phyloP scores from a whole-genome alignment of 2,888 invertebrate genomes.

The Cinara cedri region DNA sequence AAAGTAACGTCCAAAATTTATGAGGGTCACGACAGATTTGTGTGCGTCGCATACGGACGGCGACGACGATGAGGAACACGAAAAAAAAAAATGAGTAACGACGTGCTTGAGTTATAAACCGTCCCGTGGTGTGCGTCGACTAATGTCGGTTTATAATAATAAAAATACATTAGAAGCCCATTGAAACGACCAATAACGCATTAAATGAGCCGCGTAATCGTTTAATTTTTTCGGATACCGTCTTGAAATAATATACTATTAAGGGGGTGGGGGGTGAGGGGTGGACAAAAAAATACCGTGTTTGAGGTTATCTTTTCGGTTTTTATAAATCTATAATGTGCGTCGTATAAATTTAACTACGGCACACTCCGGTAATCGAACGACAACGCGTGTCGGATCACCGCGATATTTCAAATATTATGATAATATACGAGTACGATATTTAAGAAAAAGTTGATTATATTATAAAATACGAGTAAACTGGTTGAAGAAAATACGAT shows the following conservation, averaged over 20 bases:
- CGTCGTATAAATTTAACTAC: no score
- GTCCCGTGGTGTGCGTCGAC: background rate
- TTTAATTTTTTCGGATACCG: conserved; percentile 1
- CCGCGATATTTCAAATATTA: no score
- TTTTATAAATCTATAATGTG: background rate
- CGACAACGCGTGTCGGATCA: background rate
- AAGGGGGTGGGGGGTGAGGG: background rate
- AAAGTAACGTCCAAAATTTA: conserved; percentile 29
- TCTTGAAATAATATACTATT: background rate
- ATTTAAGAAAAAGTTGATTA: conserved; percentile 1
- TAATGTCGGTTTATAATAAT: conserved; percentile 7
- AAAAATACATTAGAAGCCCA: conserved; percentile 18
- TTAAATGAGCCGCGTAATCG: conserved; percentile 37
- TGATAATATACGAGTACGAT: no score
- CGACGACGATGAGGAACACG: background rate
- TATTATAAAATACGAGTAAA: background rate
- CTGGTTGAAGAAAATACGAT: conserved; percentile 20
- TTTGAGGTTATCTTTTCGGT: background rate
- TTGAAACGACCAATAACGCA: conserved; percentile 32
- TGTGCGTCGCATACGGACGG: background rate
- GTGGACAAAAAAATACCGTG: background rate
- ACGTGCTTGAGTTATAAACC: conserved; percentile 25
- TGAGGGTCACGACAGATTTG: conserved; percentile 36
- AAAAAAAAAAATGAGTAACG: conserved; percentile 3
- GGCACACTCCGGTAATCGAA: no score